phyloP scores from a whole-genome alignment of 2,113 vertebrate species.

The Nannospalax galili region DNA sequence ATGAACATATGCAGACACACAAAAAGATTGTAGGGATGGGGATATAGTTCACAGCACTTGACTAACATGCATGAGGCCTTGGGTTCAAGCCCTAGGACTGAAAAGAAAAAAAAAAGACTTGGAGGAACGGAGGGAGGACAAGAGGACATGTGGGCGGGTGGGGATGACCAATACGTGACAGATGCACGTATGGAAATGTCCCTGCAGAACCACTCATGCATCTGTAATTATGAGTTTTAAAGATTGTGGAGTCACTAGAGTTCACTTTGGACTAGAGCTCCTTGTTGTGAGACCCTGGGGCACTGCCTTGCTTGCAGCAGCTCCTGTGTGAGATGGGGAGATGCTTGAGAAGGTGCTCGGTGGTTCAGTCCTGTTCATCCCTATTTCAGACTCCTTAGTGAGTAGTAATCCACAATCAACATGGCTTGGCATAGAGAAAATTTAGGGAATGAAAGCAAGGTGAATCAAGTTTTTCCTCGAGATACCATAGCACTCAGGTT shows the following conservation, averaged over 20 bases:
- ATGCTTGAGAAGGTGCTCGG: not conserved
- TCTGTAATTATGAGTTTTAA: not conserved
- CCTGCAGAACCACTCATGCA: not conserved
- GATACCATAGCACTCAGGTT: not conserved
- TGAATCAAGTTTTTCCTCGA: not conserved
- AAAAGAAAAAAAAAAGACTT: not conserved
- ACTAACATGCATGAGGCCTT: not conserved
- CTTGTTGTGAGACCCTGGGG: not conserved
- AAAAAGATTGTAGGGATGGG: not conserved
- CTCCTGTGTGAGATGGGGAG: not conserved
- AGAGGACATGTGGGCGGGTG: not conserved
- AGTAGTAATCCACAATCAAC: conserved; percentile 18
- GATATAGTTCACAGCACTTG: not conserved
- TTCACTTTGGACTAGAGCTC: not conserved
- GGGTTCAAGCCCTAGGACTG: not conserved
- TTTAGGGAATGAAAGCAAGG: not conserved
- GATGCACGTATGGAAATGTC: not conserved
- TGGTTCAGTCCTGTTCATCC: not conserved
- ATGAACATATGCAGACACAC: not conserved
- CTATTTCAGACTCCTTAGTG: not conserved
- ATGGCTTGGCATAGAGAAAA: conserved; percentile 29
- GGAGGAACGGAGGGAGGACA: not conserved
- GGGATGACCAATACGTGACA: not conserved
- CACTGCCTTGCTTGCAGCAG: not conserved
- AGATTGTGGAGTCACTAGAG: not conserved